Conservation (phyloP, 2,797 vertebrate species). For the Rhyacichthys aspro region DNA sequence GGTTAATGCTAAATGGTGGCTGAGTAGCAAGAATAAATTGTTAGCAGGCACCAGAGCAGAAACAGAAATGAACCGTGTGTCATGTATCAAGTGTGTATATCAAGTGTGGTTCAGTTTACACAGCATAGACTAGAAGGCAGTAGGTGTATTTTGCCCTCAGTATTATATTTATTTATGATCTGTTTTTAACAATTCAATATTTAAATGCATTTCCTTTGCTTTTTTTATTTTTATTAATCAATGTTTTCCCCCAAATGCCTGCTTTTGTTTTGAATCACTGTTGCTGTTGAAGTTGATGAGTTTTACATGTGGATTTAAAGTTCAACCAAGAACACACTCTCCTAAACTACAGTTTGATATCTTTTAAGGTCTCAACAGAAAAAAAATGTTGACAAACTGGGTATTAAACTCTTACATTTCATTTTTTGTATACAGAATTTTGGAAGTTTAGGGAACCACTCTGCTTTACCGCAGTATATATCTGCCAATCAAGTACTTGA, state of each 20-base stretch:
- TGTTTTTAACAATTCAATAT: background rate
- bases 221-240: constrained; percentile 8
- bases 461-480: constrained; percentile 1
- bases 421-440: too few relatives aligned
- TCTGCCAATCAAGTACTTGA: constrained; percentile 43
- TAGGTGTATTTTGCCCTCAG: background rate
- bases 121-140: background rate
- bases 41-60: constrained; percentile 73
- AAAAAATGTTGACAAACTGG: background rate
- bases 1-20: constrained; percentile 86
- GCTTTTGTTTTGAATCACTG: constrained; percentile 45
- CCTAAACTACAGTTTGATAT: background rate
- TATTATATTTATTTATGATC: background rate
- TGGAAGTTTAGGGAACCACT: background rate
- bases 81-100: constrained; percentile 22
- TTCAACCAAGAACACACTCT: constrained; percentile 45
- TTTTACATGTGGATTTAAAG: constrained; percentile 64
- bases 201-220: background rate
- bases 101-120: constrained; percentile 15
- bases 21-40: constrained; percentile 78
- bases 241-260: constrained; percentile 41
- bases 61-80: constrained; percentile 66
- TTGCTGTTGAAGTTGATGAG: constrained; percentile 60
- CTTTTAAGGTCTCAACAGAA: too few relatives aligned
- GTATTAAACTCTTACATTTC: background rate